Evolutionary conservation across 2,797 vertebrate genomes (phyloP).

Genomic region (Kryptopterus vitreolus): DNA sequence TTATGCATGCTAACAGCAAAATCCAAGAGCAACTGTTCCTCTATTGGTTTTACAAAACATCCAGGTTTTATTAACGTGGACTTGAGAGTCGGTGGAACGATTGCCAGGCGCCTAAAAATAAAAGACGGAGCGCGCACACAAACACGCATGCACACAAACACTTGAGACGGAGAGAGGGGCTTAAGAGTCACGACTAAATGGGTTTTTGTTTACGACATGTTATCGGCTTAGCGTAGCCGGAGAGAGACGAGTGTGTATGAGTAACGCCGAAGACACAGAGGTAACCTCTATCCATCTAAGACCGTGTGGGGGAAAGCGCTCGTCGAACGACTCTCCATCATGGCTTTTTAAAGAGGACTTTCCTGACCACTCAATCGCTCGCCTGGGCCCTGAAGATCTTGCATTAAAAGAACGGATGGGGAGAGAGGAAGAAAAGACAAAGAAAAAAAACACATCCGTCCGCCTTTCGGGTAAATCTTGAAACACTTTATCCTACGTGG

Average conservation of each 20-base stretch:
- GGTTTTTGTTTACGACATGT: slow-evolving; percentile 30
- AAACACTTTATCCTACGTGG: neutral
- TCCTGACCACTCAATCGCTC: neutral
- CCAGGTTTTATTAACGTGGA: neutral
- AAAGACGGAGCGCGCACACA: neutral
- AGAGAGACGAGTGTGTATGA: neutral
- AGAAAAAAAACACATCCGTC: no score
- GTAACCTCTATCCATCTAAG: neutral
- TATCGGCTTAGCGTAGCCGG: slow-evolving; percentile 8
- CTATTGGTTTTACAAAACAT: slow-evolving; percentile 18
- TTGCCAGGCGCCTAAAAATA: slow-evolving; percentile 2
- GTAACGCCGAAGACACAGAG: neutral
- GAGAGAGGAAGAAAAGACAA: no score
- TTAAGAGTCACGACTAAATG: slow-evolving; percentile 32
- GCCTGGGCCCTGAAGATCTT: neutral
- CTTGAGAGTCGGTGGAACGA: neutral
- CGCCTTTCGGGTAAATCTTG: neutral
- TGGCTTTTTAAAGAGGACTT: neutral
- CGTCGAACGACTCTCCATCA: slow-evolving; percentile 3
- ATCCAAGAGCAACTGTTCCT: neutral
- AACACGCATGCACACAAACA: slow-evolving; percentile 9
- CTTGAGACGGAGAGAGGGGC: slow-evolving; percentile 6
- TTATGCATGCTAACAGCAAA: neutral
- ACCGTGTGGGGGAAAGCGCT: neutral
- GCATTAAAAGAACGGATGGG: no score